Conservation (phyloP, 2,113 vertebrate species). For the Pterocles gutturalis region DNA sequence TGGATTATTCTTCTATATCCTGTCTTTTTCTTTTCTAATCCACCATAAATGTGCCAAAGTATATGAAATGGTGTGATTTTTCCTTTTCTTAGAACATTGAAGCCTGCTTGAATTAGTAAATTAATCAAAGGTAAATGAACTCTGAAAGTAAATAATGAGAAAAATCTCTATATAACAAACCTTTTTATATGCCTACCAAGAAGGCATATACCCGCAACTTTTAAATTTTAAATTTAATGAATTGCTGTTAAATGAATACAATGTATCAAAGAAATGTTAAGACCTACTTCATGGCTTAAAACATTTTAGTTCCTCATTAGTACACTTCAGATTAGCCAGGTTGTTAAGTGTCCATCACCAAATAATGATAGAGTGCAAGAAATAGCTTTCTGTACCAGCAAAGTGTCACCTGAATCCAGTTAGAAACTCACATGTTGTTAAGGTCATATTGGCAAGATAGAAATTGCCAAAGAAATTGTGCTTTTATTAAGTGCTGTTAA, state of each 20-base stretch:
- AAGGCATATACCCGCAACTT: neutral
- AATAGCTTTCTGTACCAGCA: slow-evolving; percentile 4
- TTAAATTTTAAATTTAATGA: slow-evolving; percentile 16
- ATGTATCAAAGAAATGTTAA: slow-evolving; percentile 63
- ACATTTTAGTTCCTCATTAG: slow-evolving; percentile 63
- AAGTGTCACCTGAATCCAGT: neutral
- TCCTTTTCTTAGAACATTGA: slow-evolving; percentile 13
- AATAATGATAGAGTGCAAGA: slow-evolving; percentile 24
- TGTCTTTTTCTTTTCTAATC: neutral
- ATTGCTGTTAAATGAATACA: slow-evolving; percentile 65
- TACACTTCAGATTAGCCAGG: slow-evolving; percentile 44
- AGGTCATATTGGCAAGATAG: slow-evolving; percentile 7
- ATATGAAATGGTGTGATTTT: neutral
- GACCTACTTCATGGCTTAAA: slow-evolving; percentile 53
- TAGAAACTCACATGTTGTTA: neutral
- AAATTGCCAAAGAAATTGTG: neutral
- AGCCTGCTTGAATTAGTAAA: slow-evolving; percentile 51
- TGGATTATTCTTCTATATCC: neutral
- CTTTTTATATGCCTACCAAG: slow-evolving; percentile 44
- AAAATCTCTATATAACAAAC: slow-evolving; percentile 44
- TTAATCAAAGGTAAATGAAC: slow-evolving; percentile 64
- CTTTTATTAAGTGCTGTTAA: neutral
- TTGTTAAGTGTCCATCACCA: slow-evolving; percentile 36
- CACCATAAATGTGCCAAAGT: neutral
- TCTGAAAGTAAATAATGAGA: slow-evolving; percentile 63